phyloP scores from a whole-genome alignment of 2,888 invertebrate genomes.

The Xanthorhoe designata region DNA sequence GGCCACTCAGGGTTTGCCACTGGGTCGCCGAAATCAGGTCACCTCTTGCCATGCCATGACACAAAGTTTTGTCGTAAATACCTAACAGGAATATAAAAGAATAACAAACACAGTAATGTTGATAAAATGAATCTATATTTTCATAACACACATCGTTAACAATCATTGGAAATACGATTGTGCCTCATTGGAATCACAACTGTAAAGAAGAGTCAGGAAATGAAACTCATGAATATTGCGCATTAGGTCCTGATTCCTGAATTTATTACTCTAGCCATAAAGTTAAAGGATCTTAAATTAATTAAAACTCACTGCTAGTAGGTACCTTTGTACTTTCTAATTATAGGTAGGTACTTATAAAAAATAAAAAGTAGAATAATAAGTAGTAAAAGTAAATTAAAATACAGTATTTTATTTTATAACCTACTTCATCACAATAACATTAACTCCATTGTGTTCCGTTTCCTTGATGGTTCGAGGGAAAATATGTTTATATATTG shows the following conservation, averaged over 20 bases:
- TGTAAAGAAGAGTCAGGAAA: neutral
- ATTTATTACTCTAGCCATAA: too few species aligned
- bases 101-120: slow-evolving; percentile 2
- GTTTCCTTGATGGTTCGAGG: too few species aligned
- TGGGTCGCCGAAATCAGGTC: slow-evolving; percentile 35
- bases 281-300: too few species aligned
- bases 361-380: too few species aligned
- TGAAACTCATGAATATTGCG: neutral
- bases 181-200: slow-evolving; percentile 11
- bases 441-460: too few species aligned
- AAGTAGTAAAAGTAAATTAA: too few species aligned
- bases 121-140: slow-evolving; percentile 22
- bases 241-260: neutral
- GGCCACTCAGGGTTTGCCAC: slow-evolving; percentile 20
- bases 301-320: too few species aligned
- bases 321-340: too few species aligned
- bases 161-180: slow-evolving; percentile 21
- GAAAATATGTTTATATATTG: too few species aligned
- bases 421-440: too few species aligned
- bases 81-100: neutral
- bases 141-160: slow-evolving; percentile 17
- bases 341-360: too few species aligned
- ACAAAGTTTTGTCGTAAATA: slow-evolving; percentile 4
- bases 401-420: too few species aligned
- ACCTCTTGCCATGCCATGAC: slow-evolving; percentile 11